Conservation (phyloP, 2,113 vertebrate species). For the Dolichallabes microphthalmus region DNA sequence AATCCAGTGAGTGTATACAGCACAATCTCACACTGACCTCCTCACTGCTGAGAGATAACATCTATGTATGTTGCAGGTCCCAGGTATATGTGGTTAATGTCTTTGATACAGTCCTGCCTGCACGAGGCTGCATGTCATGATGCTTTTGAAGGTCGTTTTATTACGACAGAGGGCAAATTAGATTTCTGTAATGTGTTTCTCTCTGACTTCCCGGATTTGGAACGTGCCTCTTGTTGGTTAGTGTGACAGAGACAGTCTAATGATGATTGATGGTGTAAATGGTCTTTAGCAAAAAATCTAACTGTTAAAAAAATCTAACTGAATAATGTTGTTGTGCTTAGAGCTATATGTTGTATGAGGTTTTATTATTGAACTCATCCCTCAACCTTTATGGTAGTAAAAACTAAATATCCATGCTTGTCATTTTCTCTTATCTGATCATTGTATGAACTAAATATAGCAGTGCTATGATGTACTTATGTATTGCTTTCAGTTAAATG, state of each 20-base stretch:
- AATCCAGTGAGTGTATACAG: too few species aligned
- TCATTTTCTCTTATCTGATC: not conserved
- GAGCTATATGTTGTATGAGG: not conserved
- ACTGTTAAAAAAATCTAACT: not conserved
- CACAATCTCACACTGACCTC: too few species aligned
- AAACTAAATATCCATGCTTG: not conserved
- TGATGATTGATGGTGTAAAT: constrained; percentile 12
- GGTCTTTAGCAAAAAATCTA: not conserved
- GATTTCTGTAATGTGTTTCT: not conserved
- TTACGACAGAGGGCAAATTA: constrained; percentile 18
- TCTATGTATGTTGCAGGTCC: not conserved
- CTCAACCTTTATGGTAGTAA: not conserved
- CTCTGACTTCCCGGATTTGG: constrained; percentile 14
- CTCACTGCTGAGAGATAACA: not conserved
- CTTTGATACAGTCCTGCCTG: not conserved
- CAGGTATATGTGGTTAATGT: constrained; percentile 9
- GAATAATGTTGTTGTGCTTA: not conserved
- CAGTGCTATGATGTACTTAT: not conserved
- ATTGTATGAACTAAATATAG: not conserved
- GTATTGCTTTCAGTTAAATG: not conserved
- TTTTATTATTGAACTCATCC: constrained; percentile 3
- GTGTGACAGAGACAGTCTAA: not conserved
- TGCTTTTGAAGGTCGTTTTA: constrained; percentile 28
- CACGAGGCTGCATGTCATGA: not conserved
- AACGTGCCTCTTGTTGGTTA: not conserved